These are phyloP conservation scores for Phylloscopus collybita DNA, from an alignment of 2,797 vertebrate genomes.

Conservation along the genomic window DNA sequence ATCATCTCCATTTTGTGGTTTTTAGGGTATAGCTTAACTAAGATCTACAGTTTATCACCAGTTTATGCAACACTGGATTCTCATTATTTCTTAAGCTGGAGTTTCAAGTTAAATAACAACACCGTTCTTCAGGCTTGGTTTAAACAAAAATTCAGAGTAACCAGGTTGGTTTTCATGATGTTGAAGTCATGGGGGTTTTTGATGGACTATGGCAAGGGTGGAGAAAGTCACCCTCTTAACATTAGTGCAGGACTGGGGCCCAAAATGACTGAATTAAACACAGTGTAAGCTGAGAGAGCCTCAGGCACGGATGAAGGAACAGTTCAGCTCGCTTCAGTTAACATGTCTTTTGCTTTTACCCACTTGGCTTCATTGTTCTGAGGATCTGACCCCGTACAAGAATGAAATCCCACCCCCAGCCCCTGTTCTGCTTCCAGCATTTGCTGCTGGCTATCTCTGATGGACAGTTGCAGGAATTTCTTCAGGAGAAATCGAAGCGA, in stretches of 20 bases:
- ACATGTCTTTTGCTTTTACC: constrained; percentile 51
- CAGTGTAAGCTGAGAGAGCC: not conserved
- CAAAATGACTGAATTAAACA: not conserved
- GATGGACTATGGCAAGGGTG: not conserved
- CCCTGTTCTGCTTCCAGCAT: not conserved
- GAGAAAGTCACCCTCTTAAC: not conserved
- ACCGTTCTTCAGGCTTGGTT: not conserved
- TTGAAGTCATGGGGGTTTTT: not conserved
- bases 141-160: not conserved
- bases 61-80: not conserved
- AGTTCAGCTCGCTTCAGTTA: constrained; percentile 45
- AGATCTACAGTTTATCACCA: not conserved
- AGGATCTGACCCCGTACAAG: not conserved
- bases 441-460: constrained; percentile 15
- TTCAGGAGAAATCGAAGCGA: not conserved
- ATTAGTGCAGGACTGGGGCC: not conserved
- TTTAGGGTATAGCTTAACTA: not conserved
- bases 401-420: not conserved
- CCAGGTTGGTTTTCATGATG: not conserved
- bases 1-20: not conserved
- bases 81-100: not conserved
- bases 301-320: constrained; percentile 14
- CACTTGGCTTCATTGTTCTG: constrained; percentile 17
- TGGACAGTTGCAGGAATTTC: not conserved
- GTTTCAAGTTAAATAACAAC: not conserved